Evolutionary conservation across 2,888 invertebrate species (phyloP).

Genomic region (Isotomurus palustris): DNA sequence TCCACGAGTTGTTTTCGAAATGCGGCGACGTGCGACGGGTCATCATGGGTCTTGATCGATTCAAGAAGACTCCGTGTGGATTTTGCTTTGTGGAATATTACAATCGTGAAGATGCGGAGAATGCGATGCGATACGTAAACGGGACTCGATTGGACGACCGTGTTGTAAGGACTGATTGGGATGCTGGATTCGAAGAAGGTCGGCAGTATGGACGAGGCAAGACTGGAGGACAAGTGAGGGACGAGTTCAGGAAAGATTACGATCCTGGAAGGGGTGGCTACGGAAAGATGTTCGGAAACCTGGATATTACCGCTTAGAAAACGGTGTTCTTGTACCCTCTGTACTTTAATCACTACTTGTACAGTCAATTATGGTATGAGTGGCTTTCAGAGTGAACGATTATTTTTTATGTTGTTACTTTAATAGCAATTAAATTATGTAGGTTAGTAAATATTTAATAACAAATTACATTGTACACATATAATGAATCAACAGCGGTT

Average conservation of each 20-base stretch:
- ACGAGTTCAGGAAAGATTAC: conserved; percentile 96
- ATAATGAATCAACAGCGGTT: no score
- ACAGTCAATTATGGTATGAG: no score
- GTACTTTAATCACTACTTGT: no score
- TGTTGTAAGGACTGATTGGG: conserved; percentile 97
- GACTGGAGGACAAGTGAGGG: conserved; percentile 67
- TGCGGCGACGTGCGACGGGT: conserved; percentile 93
- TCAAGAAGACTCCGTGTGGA: conserved; percentile 97
- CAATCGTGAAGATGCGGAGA: conserved; percentile 55
- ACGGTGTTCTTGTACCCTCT: neutral
- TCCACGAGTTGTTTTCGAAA: conserved; percentile 91
- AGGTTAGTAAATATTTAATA: no score
- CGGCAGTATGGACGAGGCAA: conserved; percentile 91
- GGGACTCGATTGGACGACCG: conserved; percentile 95
- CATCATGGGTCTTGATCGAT: conserved; percentile 96
- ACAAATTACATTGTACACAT: no score
- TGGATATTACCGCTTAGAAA: conserved; percentile 10
- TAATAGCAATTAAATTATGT: no score
- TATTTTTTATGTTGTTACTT: no score
- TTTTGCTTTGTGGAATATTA: conserved; percentile 96
- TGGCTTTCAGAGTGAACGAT: no score
- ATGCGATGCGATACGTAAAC: conserved; percentile 74
- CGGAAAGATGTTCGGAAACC: conserved; percentile 71
- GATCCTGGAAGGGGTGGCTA: conserved; percentile 96
- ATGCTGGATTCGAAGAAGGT: conserved; percentile 95